Evolutionary conservation across 2,797 vertebrate species (phyloP), one percentile per base, ranked within the genome.

Genomic region (Knipowitschia caucasica): DNA sequence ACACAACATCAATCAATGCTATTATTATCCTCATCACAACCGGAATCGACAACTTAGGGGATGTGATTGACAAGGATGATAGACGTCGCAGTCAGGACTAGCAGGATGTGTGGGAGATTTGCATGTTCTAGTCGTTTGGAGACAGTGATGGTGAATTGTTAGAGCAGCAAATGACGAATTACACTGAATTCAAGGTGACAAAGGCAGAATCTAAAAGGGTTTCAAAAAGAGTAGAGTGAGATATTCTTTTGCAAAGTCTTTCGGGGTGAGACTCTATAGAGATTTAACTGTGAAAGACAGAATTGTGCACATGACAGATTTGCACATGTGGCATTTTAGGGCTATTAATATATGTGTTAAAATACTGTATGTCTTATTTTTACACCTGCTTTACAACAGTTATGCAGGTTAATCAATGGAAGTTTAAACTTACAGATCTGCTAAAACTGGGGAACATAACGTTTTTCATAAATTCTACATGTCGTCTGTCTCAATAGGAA

Each of bases 1-100:
- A 42, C 62, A 61, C 67, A 38, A 47, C 71, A 72, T 83, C 70
- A 73, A 12, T 1, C 27, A 14, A 14, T 51, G 66, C 62, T 79
- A 80, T 84, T 81, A 79, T 66, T 83, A 79, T 27, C 67, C 3
- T 5, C 1, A 0, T 27, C 52, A 59, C 66, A 56, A 57, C 62
- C 14, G 55, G 35, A 40, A 47, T 0, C 53, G 38, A 58, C 66
- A 59, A 40, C 2, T 51, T 36, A 53, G 0, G 5, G 12, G 45
- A 43, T 46, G 33, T 78, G 78, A 82, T 71, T 80, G 77, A 72
- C 69, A 55, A 60, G 47, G 14, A 52, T 44, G 73, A 73, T 69
- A 71, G 59, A 50, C 1, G 1, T 0, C n/a, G n/a, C 26, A 72
- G 73, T 69, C 59, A 38, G 53, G 58, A 15, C 50, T 64, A 61